phyloP scores from a whole-genome alignment of 2,888 invertebrate species.

The Diaphora mendica region DNA sequence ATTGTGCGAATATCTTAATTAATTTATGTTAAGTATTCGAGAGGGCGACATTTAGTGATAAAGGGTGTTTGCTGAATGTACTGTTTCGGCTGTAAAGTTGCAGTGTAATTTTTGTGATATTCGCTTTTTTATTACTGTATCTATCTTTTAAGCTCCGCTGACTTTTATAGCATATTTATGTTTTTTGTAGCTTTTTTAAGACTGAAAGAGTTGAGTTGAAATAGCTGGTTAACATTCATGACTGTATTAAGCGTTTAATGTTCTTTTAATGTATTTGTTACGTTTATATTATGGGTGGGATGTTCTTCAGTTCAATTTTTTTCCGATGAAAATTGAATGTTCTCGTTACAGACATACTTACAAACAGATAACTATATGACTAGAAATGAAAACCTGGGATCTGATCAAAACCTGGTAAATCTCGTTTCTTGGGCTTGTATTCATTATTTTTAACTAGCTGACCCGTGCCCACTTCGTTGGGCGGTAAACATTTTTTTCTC shows the following conservation, averaged over 20 bases:
- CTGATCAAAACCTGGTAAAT: too few relatives aligned
- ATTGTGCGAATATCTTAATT: constrained; percentile 81
- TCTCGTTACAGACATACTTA: too few relatives aligned
- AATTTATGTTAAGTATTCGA: constrained; percentile 82
- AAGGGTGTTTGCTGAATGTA: constrained; percentile 71
- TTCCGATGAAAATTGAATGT: too few relatives aligned
- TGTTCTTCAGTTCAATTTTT: not conserved
- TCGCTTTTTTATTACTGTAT: constrained; percentile 65
- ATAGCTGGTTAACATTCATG: constrained; percentile 46
- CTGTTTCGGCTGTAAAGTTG: constrained; percentile 66
- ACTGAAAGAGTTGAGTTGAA: constrained; percentile 60
- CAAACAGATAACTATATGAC: too few relatives aligned
- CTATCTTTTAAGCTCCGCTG: constrained; percentile 73
- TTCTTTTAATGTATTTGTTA: constrained; percentile 22
- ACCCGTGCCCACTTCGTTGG: too few relatives aligned
- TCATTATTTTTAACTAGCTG: too few relatives aligned
- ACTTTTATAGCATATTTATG: constrained; percentile 65
- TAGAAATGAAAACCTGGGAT: too few relatives aligned
- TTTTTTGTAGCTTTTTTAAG: constrained; percentile 56
- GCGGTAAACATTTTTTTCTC: too few relatives aligned
- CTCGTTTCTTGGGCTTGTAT: too few relatives aligned
- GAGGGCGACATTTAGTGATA: constrained; percentile 63
- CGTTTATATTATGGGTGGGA: not conserved
- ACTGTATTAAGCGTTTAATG: constrained; percentile 32
- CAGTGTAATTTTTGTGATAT: constrained; percentile 63